Evolutionary conservation across 2,113 vertebrate species (phyloP), one percentile per base, ranked within the genome.

Genomic region (Myrmecophaga tridactyla): DNA sequence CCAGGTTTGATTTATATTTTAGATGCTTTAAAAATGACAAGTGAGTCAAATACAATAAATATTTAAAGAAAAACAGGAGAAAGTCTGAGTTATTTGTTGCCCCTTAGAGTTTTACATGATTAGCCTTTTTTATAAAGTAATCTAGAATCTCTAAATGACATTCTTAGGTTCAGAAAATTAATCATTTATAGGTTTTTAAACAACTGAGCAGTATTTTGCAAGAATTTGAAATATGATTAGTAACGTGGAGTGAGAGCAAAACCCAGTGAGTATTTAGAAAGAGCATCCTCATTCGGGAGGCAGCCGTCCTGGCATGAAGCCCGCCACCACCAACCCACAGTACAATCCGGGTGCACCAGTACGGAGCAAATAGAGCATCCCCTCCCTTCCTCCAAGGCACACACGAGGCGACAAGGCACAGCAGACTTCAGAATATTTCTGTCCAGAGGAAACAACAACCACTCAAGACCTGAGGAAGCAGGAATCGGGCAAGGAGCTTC

Each of bases 401-500:
- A 78, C 36, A 70, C 51, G 78, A 77, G 39, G 31, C 0, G 0
- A 51, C 20, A 51, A 13, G 17, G 17, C 13, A 92, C 53, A 10
- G 46, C n/a, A 92, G 62, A 67, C 18, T 46, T 95, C 78, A 91
- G 89, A 95, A 83, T 53, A 62, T 92, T 85, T 96, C 58, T 92
- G 80, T 95, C 80, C 70, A 81, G n/a, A 93, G 89, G 86, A 97
- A 97, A 96, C 89, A 93, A 70, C 94, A 80, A 94, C 76, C 89
- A 17, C n/a, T 73, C n/a, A 46, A 41, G 83, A 72, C 46, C 82
- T n/a, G 89, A 75, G 63, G 84, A 94, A 94, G 70, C 94, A 92
- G 94, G 92, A 94, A 89, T 65, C 80, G 43, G 39, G 76, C 85
- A 89, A 97, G 95, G 80, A 95, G 78, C 83, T 95, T 94, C 89